These are phyloP conservation scores for Andrena camellia DNA, from an alignment of 2,888 invertebrate genomes.

Conservation along the genomic window DNA sequence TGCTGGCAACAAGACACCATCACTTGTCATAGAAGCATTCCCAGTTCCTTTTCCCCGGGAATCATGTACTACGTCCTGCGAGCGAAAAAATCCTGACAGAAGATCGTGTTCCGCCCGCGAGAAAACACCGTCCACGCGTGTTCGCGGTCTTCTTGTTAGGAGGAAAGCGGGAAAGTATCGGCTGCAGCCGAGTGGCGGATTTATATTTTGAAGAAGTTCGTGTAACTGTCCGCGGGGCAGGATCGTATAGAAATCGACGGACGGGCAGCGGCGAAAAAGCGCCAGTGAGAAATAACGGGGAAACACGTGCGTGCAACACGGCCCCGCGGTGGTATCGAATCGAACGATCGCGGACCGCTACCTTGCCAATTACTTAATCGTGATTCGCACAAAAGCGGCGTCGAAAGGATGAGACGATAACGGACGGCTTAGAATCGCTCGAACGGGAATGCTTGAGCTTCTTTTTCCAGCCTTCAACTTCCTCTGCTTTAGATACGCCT, in stretches of 20 bases:
- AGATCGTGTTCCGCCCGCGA: not conserved
- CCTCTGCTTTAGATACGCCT: not conserved
- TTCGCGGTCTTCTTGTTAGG: not conserved
- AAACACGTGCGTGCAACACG: slow-evolving; percentile 62
- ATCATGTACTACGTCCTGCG: not conserved
- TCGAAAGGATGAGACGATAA: slow-evolving; percentile 26
- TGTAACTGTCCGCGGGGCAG: slow-evolving; percentile 46
- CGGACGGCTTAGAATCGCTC: slow-evolving; percentile 8
- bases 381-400: slow-evolving; percentile 53
- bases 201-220: slow-evolving; percentile 57
- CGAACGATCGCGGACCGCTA: slow-evolving; percentile 57
- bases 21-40: not conserved
- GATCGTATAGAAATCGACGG: slow-evolving; percentile 48
- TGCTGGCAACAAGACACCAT: not conserved
- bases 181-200: slow-evolving; percentile 21
- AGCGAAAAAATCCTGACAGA: not conserved
- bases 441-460: slow-evolving; percentile 19
- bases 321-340: slow-evolving; percentile 48
- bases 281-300: slow-evolving; percentile 58
- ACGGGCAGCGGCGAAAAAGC: slow-evolving; percentile 39
- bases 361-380: slow-evolving; percentile 64
- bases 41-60: not conserved
- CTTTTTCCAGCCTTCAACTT: not conserved
- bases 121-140: not conserved
- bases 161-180: slow-evolving; percentile 40